Conservation (phyloP, 2,113 vertebrate species). For the Tylochromis polylepis region DNA sequence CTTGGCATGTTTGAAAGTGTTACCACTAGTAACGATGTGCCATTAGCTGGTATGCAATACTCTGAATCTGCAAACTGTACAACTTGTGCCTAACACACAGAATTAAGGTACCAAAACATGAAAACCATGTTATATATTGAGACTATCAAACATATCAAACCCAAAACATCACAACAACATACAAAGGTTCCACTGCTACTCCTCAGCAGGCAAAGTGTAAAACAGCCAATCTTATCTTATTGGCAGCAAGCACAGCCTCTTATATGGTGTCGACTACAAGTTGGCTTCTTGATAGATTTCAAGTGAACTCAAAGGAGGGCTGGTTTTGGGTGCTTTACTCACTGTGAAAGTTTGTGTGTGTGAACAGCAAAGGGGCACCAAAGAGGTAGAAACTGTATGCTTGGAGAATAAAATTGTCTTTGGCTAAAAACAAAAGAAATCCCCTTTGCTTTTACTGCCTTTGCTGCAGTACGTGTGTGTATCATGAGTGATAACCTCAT, state of each 20-base stretch:
- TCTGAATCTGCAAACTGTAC: slow-evolving; percentile 22
- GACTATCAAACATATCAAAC: slow-evolving; percentile 18
- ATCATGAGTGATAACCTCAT: not conserved
- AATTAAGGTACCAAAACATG: slow-evolving; percentile 2
- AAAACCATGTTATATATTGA: not conserved
- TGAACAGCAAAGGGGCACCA: slow-evolving; percentile 37
- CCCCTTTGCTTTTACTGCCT: not conserved
- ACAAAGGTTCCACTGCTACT: slow-evolving; percentile 23
- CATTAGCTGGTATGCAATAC: not conserved
- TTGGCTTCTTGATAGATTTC: not conserved
- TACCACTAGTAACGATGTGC: slow-evolving; percentile 19
- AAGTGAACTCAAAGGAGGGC: not conserved
- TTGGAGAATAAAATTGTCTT: slow-evolving; percentile 32
- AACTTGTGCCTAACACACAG: not conserved
- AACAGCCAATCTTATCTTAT: slow-evolving; percentile 20
- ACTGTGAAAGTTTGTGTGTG: not conserved
- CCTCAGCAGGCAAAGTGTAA: slow-evolving; percentile 29
- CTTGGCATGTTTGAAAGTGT: slow-evolving; percentile 14
- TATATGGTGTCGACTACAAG: not conserved
- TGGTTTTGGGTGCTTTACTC: not conserved
- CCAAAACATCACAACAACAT: slow-evolving; percentile 3
- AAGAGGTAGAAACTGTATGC: slow-evolving; percentile 54
- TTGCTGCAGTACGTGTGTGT: not conserved
- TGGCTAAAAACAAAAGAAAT: slow-evolving; percentile 39
- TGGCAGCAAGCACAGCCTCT: slow-evolving; percentile 5